phyloP scores from a whole-genome alignment of 1,140 invertebrate genomes.

The Sipha flava region DNA sequence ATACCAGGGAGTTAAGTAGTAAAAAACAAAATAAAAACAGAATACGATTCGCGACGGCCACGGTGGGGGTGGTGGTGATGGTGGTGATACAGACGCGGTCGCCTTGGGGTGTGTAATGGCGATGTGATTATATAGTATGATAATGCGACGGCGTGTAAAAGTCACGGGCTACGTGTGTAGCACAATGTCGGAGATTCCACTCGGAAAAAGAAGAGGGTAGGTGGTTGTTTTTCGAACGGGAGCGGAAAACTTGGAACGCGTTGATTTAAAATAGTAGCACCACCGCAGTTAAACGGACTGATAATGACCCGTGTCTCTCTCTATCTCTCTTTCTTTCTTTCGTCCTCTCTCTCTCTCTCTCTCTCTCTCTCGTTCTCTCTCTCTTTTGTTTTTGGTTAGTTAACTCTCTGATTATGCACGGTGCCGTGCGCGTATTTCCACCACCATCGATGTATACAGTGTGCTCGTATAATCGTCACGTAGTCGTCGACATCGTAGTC shows the following conservation, averaged over 20 bases:
- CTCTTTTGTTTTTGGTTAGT: conserved; percentile 15
- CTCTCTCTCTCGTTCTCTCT: too few species aligned
- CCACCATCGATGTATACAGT: background rate
- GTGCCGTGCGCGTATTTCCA: background rate
- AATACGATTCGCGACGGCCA: background rate
- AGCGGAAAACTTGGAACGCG: conserved; percentile 1
- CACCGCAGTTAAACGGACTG: background rate
- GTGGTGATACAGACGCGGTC: too few species aligned
- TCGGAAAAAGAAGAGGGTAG: background rate
- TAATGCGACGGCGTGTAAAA: background rate
- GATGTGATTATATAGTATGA: too few species aligned
- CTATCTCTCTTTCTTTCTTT: too few species aligned
- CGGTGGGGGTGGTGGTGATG: too few species aligned
- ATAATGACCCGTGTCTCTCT: conserved; percentile 7
- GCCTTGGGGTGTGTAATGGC: too few species aligned
- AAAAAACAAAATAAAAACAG: background rate
- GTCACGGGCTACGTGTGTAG: background rate
- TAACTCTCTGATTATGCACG: conserved; percentile 25
- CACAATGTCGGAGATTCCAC: background rate
- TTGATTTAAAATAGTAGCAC: conserved; percentile 12
- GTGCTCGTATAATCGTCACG: too few species aligned
- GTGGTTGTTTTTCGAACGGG: background rate
- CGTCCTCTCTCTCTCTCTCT: too few species aligned
- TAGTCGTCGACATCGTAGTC: too few species aligned
- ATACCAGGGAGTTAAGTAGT: too few species aligned